phyloP scores from a whole-genome alignment of 2,888 invertebrate genomes.

The Teinopalpus imperialis region DNA sequence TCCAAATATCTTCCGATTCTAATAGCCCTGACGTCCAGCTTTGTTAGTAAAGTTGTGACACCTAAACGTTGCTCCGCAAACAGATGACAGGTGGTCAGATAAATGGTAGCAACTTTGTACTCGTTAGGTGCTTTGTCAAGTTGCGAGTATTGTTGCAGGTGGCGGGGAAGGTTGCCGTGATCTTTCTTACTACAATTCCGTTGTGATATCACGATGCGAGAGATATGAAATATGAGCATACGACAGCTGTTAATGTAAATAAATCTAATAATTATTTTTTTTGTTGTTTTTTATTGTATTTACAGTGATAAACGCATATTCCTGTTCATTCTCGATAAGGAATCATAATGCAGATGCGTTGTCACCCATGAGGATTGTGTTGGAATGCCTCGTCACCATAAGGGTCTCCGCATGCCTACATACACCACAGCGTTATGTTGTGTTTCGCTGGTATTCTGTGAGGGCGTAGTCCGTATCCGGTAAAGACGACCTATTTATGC shows the following conservation, averaged over 20 bases:
- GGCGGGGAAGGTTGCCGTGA: not conserved
- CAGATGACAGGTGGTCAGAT: conserved; percentile 6
- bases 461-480: no score
- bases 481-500: no score
- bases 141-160: not conserved
- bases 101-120: not conserved
- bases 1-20: not conserved
- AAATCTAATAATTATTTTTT: no score
- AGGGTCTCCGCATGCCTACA: no score
- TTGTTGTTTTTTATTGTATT: no score
- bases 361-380: no score
- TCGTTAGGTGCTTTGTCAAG: conserved; percentile 9
- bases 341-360: no score
- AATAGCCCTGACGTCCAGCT: not conserved
- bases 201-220: not conserved
- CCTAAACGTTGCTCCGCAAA: conserved; percentile 2
- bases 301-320: no score
- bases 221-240: not conserved
- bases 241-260: not conserved
- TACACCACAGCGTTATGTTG: no score
- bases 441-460: no score
- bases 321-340: no score
- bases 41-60: not conserved
- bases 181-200: not conserved
- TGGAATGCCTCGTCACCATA: no score